Evolutionary conservation across 2,888 invertebrate genomes (phyloP).

Genomic region (Sarcophaga variegata): DNA sequence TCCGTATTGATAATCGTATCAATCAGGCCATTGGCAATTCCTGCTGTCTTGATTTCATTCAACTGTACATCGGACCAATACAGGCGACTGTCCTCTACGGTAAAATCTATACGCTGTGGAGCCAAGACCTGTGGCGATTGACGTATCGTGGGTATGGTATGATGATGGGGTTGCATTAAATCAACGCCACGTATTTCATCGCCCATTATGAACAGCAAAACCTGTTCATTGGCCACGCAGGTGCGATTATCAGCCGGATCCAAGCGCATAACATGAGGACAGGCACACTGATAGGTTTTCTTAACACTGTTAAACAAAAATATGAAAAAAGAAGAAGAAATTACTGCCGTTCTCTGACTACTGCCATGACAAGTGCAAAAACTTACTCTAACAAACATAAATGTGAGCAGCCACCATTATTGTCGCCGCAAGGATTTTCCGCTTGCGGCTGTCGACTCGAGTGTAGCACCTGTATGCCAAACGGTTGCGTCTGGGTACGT

Average conservation of each 20-base stretch:
- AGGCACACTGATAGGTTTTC: slow-evolving; percentile 87
- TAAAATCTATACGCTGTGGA: slow-evolving; percentile 88
- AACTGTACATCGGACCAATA: slow-evolving; percentile 91
- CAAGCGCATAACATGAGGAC: slow-evolving; percentile 93
- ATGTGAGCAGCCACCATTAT: slow-evolving; percentile 91
- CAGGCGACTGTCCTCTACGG: slow-evolving; percentile 85
- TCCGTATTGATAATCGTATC: slow-evolving; percentile 89
- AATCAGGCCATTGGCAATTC: slow-evolving; percentile 86
- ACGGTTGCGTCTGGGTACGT: slow-evolving; percentile 92
- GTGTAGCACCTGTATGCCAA: slow-evolving; percentile 93
- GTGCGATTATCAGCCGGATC: slow-evolving; percentile 84
- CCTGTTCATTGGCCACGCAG: slow-evolving; percentile 88
- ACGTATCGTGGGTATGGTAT: slow-evolving; percentile 91
- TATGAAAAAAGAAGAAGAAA: neutral
- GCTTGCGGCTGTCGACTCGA: slow-evolving; percentile 87
- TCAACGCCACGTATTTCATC: slow-evolving; percentile 93
- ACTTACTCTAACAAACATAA: slow-evolving; percentile 86
- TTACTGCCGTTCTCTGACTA: no score
- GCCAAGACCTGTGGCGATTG: slow-evolving; percentile 84
- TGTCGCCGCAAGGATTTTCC: slow-evolving; percentile 86
- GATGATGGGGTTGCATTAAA: slow-evolving; percentile 88
- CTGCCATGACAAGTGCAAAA: neutral
- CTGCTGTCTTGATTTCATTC: slow-evolving; percentile 88
- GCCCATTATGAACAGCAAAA: slow-evolving; percentile 88
- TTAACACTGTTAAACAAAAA: slow-evolving; percentile 82